phyloP scores from a whole-genome alignment of 2,888 invertebrate species.

The Prenolepis imparis region DNA sequence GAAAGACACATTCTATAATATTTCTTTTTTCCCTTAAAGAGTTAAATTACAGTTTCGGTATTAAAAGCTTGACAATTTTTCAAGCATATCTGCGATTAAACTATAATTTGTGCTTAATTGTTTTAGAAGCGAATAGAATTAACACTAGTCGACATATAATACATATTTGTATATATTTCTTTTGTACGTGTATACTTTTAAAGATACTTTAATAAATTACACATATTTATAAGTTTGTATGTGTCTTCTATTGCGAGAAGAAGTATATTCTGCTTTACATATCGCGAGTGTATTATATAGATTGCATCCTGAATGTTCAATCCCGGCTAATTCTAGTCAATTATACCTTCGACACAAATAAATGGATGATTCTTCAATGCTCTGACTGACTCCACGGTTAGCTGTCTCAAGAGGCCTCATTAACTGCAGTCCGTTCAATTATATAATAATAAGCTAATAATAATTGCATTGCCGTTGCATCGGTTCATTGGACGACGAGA shows the following conservation, averaged over 20 bases:
- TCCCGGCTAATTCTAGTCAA: constrained; percentile 80
- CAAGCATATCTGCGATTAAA: not conserved
- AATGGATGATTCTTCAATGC: constrained; percentile 82
- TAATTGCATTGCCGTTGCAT: constrained; percentile 85
- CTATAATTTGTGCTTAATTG: not conserved
- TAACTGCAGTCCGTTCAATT: constrained; percentile 83
- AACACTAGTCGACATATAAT: too few species aligned
- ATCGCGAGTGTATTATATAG: constrained; percentile 39
- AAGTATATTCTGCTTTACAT: not conserved
- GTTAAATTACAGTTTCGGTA: not conserved
- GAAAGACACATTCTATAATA: not conserved
- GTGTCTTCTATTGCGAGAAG: not conserved
- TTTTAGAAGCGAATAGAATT: not conserved
- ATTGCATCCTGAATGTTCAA: constrained; percentile 60
- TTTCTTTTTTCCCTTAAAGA: not conserved
- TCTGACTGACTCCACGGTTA: constrained; percentile 73
- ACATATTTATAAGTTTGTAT: not conserved
- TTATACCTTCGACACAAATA: constrained; percentile 82
- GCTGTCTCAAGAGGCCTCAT: constrained; percentile 85
- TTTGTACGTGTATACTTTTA: not conserved
- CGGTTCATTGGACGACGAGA: constrained; percentile 77
- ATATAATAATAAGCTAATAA: constrained; percentile 86
- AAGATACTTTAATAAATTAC: not conserved
- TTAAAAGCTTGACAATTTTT: not conserved
- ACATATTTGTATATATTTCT: not conserved